Evolutionary conservation across 2,888 invertebrate species (phyloP).

Genomic region (Harpagoxenus sublaevis): DNA sequence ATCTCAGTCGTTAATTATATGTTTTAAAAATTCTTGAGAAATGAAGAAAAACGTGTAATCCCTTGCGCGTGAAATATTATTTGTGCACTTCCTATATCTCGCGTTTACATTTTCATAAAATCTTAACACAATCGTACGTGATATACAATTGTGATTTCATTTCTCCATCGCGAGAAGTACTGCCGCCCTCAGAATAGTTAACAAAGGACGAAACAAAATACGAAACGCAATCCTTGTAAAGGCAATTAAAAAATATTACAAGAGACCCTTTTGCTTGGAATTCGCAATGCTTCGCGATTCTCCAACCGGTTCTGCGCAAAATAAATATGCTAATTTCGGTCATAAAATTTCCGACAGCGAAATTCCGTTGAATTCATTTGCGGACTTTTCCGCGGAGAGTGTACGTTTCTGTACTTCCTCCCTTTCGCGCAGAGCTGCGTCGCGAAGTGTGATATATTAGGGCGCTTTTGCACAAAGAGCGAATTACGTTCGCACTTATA

Average conservation of each 20-base stretch:
- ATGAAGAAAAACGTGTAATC: neutral
- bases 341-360: constrained; percentile 54
- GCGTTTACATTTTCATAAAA: constrained; percentile 15
- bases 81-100: neutral
- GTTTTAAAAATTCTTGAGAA: neutral
- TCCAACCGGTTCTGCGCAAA: constrained; percentile 56
- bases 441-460: constrained; percentile 46
- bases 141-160: constrained; percentile 25
- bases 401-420: constrained; percentile 47
- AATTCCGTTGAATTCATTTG: constrained; percentile 57
- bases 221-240: constrained; percentile 50
- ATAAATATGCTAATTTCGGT: constrained; percentile 57
- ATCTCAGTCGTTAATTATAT: neutral
- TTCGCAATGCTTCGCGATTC: constrained; percentile 40
- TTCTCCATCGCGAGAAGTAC: neutral
- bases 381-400: constrained; percentile 45
- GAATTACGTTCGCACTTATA: constrained; percentile 42
- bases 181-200: constrained; percentile 10
- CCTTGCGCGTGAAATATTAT: neutral
- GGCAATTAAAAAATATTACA: constrained; percentile 56
- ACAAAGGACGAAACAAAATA: constrained; percentile 44
- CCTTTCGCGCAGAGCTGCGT: constrained; percentile 31
- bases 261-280: constrained; percentile 21
- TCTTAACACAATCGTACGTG: constrained; percentile 13
- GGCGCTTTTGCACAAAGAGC: constrained; percentile 41